phyloP scores from a whole-genome alignment of 2,113 vertebrate genomes.

The Microtus ochrogaster region DNA sequence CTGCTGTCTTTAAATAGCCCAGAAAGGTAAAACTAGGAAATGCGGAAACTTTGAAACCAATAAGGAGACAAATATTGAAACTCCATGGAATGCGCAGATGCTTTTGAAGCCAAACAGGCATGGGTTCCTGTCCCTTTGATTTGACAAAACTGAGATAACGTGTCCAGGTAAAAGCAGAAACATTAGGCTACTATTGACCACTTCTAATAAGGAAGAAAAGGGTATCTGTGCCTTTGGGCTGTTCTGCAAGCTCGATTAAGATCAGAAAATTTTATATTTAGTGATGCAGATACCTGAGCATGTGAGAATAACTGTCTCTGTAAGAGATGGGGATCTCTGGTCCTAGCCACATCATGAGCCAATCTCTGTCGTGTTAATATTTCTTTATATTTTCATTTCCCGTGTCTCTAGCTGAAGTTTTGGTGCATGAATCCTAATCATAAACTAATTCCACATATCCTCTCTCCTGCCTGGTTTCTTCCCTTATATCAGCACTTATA shows the following conservation, averaged over 20 bases:
- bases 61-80: slow-evolving; percentile 5
- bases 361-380: neutral
- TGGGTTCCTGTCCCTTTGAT: neutral
- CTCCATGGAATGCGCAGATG: neutral
- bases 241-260: neutral
- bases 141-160: neutral
- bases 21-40: neutral
- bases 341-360: neutral
- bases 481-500: neutral
- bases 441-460: neutral
- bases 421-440: neutral
- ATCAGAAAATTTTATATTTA: neutral
- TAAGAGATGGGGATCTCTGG: neutral
- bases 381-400: neutral
- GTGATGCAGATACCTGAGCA: accelerated
- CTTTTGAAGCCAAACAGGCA: neutral
- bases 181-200: neutral
- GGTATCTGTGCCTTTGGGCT: neutral
- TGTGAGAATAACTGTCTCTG: accelerated
- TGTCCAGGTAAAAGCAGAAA: neutral
- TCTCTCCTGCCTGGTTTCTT: neutral
- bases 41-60: neutral
- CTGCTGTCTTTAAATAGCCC: neutral
- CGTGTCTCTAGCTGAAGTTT: neutral
- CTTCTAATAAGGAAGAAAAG: neutral